These are phyloP conservation scores for Cyprinodon brontotheroides DNA, from an alignment of 2,113 vertebrate genomes.

Conservation along the genomic window DNA sequence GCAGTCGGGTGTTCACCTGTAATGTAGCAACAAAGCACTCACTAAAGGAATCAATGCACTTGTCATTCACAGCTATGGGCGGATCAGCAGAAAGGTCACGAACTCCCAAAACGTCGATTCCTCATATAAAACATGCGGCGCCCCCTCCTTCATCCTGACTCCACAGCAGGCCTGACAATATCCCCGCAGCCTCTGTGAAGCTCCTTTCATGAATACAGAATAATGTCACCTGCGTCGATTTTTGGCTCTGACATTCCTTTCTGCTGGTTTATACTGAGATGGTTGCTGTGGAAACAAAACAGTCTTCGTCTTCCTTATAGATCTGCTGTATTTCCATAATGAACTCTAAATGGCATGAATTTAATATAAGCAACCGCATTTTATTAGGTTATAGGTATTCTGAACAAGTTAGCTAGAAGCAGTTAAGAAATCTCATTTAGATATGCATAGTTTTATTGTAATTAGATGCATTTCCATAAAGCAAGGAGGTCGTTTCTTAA, in stretches of 20 bases:
- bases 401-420: constrained; percentile 56
- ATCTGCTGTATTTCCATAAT: constrained; percentile 62
- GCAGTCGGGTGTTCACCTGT: constrained; percentile 39
- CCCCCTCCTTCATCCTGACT: not conserved
- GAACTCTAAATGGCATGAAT: constrained; percentile 58
- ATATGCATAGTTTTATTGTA: constrained; percentile 50
- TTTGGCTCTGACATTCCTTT: constrained; percentile 22
- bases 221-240: constrained; percentile 17
- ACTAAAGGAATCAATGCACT: constrained; percentile 58
- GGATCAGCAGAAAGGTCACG: constrained; percentile 69
- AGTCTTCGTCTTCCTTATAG: constrained; percentile 40
- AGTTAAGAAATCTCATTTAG: constrained; percentile 33
- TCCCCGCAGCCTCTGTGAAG: not conserved
- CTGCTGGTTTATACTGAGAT: constrained; percentile 19
- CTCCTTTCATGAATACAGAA: constrained; percentile 28
- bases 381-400: constrained; percentile 52
- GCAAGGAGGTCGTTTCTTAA: constrained; percentile 14
- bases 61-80: constrained; percentile 71
- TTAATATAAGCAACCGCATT: constrained; percentile 64
- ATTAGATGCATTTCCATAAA: constrained; percentile 63
- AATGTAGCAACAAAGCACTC: constrained; percentile 49
- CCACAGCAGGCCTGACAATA: constrained; percentile 13
- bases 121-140: constrained; percentile 47
- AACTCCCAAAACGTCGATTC: constrained; percentile 56
- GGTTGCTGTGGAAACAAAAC: constrained; percentile 54